These are phyloP conservation scores for Taphrorychus bicolor DNA, from an alignment of 2,888 invertebrate genomes.

Conservation along the genomic window DNA sequence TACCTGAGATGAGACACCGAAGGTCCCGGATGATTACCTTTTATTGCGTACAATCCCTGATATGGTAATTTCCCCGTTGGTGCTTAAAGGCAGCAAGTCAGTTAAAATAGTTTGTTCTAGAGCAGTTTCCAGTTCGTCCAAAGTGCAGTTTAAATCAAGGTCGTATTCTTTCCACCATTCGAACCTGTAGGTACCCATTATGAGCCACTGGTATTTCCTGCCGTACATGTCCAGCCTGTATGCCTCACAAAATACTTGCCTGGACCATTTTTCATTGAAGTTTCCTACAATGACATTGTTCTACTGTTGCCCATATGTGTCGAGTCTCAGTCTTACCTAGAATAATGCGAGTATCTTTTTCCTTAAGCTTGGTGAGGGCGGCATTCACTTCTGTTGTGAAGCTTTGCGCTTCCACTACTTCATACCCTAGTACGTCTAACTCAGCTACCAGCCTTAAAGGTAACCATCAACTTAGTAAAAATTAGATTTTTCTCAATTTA, in stretches of 20 bases:
- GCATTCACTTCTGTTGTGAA: slow-evolving; percentile 88
- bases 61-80: slow-evolving; percentile 85
- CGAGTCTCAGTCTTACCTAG: slow-evolving; percentile 58
- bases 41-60: slow-evolving; percentile 92
- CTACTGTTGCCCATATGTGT: not conserved
- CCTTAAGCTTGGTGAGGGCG: slow-evolving; percentile 80
- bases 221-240: slow-evolving; percentile 88
- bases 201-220: slow-evolving; percentile 92
- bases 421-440: slow-evolving; percentile 79
- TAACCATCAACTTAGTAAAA: too few relatives aligned
- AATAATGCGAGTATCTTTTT: slow-evolving; percentile 93
- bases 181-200: slow-evolving; percentile 85
- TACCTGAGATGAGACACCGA: not conserved
- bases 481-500: too few relatives aligned
- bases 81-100: slow-evolving; percentile 85
- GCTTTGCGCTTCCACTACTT: slow-evolving; percentile 88
- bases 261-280: slow-evolving; percentile 94
- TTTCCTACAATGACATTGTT: slow-evolving; percentile 71
- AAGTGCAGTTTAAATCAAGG: slow-evolving; percentile 71
- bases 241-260: slow-evolving; percentile 88
- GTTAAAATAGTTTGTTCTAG: slow-evolving; percentile 89
- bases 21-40: too few relatives aligned
- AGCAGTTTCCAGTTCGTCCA: slow-evolving; percentile 76
- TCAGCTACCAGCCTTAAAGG: slow-evolving; percentile 76
- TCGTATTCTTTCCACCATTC: slow-evolving; percentile 74